phyloP scores from a whole-genome alignment of 2,113 vertebrate species.

The Poeciliopsis turrubarensis region DNA sequence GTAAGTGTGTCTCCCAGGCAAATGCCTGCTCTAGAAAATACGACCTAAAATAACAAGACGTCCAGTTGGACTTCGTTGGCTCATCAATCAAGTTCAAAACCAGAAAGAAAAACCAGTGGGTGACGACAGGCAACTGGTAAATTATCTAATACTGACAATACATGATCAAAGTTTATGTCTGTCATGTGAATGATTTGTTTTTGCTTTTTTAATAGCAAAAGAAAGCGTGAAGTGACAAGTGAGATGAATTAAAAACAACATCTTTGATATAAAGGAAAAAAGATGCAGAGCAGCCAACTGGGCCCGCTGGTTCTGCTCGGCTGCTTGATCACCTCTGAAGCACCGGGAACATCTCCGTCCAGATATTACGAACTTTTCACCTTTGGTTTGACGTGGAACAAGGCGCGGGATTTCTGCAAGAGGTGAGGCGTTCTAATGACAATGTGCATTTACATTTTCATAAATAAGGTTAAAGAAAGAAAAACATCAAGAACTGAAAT shows the following conservation, averaged over 20 bases:
- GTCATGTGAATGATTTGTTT: background rate
- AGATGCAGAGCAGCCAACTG: background rate
- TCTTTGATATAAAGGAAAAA: background rate
- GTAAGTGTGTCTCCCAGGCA: background rate
- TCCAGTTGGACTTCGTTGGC: background rate
- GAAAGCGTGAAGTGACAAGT: too few species aligned
- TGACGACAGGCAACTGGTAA: background rate
- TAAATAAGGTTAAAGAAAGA: too few species aligned
- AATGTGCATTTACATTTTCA: background rate
- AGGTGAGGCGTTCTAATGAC: background rate
- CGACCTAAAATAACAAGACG: background rate
- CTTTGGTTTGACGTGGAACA: background rate
- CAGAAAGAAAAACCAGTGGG: background rate
- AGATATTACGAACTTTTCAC: background rate
- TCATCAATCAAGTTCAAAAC: background rate
- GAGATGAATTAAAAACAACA: too few species aligned
- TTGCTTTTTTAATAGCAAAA: background rate
- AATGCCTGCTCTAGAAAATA: background rate
- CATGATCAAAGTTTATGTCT: background rate
- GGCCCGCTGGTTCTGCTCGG: background rate
- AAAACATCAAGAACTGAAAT: background rate
- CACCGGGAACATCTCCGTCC: background rate
- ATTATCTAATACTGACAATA: background rate
- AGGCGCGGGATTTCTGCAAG: background rate
- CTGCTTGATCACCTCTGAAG: background rate